Evolutionary conservation across 2,797 vertebrate genomes (phyloP).

Genomic region (Melanotaenia nigrans): DNA sequence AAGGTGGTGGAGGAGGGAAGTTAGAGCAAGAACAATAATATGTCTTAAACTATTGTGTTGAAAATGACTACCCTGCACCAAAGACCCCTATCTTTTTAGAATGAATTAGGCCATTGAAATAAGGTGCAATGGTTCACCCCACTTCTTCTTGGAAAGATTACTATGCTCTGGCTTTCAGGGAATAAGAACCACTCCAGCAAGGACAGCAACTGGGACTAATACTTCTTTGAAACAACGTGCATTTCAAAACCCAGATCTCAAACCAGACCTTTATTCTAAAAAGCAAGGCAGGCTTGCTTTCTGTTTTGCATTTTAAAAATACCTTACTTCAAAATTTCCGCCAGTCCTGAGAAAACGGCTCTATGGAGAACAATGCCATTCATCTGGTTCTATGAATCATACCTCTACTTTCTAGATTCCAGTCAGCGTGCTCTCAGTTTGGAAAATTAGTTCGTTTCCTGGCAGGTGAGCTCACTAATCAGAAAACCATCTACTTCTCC

Average conservation of each 20-base stretch:
- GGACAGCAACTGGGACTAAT: slow-evolving; percentile 40
- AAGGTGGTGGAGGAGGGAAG: slow-evolving; percentile 67
- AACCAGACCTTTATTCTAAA: background rate
- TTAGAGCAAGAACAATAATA: slow-evolving; percentile 73
- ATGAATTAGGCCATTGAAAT: slow-evolving; percentile 64
- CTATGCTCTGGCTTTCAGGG: slow-evolving; percentile 33
- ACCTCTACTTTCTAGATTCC: background rate
- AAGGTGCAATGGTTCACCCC: slow-evolving; percentile 27
- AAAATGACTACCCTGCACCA: slow-evolving; percentile 67
- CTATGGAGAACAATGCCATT: background rate
- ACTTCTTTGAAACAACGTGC: slow-evolving; percentile 23
- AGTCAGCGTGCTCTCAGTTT: too few relatives aligned
- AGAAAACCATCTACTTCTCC: background rate
- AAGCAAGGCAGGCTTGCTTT: background rate
- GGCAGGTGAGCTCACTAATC: background rate
- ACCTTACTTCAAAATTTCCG: background rate
- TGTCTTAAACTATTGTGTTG: slow-evolving; percentile 59
- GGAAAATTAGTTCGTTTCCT: background rate
- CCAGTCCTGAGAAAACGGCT: background rate
- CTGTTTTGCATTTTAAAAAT: background rate
- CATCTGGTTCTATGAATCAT: background rate
- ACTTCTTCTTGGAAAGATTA: slow-evolving; percentile 39
- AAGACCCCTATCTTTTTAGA: slow-evolving; percentile 57
- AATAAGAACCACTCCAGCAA: slow-evolving; percentile 26
- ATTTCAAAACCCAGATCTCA: slow-evolving; percentile 21